Percentiles rank a stretch among this genome's conserved stretches.
These are phyloP conservation scores for Dendrolimus houi DNA, from an alignment of 2,888 invertebrate species.

Conservation along the genomic window DNA sequence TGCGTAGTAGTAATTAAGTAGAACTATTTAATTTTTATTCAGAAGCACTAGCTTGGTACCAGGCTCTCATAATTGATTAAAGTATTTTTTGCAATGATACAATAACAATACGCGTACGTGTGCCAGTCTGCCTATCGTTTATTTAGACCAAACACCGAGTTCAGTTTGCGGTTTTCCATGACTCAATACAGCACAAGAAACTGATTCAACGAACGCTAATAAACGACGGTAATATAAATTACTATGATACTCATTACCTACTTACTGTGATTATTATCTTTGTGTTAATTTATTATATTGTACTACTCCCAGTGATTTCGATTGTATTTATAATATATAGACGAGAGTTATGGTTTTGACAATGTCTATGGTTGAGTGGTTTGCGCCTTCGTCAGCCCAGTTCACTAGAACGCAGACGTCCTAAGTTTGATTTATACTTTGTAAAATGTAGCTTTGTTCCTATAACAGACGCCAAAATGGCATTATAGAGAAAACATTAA, in stretches of 20 bases:
- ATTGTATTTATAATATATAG: too few species aligned
- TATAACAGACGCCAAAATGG: too few species aligned
- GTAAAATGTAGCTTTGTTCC: too few species aligned
- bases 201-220: slow-evolving; percentile 29
- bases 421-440: too few species aligned
- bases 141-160: slow-evolving; percentile 6
- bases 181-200: slow-evolving; percentile 34
- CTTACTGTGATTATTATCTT: neutral
- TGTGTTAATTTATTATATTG: neutral
- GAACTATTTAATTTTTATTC: too few species aligned
- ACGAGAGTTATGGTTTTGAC: too few species aligned
- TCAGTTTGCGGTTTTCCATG: slow-evolving; percentile 30
- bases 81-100: neutral
- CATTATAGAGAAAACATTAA: too few species aligned
- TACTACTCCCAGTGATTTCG: too few species aligned
- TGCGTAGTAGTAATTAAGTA: too few species aligned
- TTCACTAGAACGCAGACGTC: too few species aligned
- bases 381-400: too few species aligned
- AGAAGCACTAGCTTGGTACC: neutral
- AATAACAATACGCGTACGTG: neutral
- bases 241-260: neutral
- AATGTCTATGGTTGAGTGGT: too few species aligned
- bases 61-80: neutral
- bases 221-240: neutral
- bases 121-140: neutral